Evolutionary conservation across 2,888 invertebrate species (phyloP), one percentile per base, ranked within the genome.

Genomic region (Diogma glabrata): DNA sequence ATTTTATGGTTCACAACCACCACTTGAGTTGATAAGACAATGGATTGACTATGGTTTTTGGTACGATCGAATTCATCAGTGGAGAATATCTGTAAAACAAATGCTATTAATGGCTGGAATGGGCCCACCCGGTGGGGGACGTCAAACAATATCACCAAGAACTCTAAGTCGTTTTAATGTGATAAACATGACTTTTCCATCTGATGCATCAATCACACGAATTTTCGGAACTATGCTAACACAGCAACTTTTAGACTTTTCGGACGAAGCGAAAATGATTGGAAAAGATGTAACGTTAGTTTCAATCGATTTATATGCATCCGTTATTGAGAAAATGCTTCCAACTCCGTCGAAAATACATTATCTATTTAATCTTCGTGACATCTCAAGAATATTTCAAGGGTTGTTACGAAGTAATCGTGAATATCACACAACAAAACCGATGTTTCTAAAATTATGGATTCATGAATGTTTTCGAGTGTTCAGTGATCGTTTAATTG

Each of bases 41-140:
- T 90, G 88, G 88, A 76, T 89, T 52, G 90, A 89, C 69, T 90
- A 92, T 63, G 85, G 85, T 2, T 91, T 88, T 71, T 92, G 91
- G 91, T 92, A 86, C 65, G 85, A 92, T 65, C 72, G 91, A 2
- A 71, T 71, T 54, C 90, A 85, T 63, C 90, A 90, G 69, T 79
- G 78, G 63, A 73, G 81, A 60, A 87, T 82, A 64, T 82, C 84
- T 59, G 78, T 91, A 50, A 80, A 80, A 75, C 84, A 81, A 64
- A 84, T 90, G 76, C 76, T 86, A 54, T 67, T 91, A 45, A 75
- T 88, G 63, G 82, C 79, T 3, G 83, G 88, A 0, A 91, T 91
- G 77, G 90, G 90, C 1, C 89, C 89, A 0, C 87, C 90, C 0
- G 91, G 90, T 2, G 91, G 91, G 2, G 89, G 90, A 2, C 76